These are phyloP conservation scores for Lucifuga dentata DNA, from an alignment of 2,113 vertebrate genomes.

Conservation along the genomic window DNA sequence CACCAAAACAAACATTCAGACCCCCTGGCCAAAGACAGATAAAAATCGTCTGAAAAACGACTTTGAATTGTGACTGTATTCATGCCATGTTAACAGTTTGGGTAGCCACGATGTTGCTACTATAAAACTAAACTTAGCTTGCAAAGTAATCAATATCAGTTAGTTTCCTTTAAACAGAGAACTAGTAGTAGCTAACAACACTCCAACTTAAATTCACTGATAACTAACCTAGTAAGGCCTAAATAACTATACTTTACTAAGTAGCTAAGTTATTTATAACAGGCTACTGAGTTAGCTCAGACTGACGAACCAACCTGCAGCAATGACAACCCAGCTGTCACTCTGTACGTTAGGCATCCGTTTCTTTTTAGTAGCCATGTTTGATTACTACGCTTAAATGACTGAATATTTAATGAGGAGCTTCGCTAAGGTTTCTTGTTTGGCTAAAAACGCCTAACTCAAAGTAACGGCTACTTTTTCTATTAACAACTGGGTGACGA, in stretches of 20 bases:
- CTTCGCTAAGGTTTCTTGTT: neutral
- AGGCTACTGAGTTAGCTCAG: constrained; percentile 31
- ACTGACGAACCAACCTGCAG: constrained; percentile 62
- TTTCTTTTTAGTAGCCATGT: constrained; percentile 82
- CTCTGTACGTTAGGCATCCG: constrained; percentile 55
- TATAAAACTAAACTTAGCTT: no score
- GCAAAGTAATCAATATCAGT: no score
- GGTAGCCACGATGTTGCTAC: neutral
- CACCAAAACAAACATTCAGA: constrained; percentile 14
- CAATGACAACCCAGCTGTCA: constrained; percentile 82
- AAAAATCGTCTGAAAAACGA: no score
- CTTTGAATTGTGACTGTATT: no score
- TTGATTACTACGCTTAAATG: neutral
- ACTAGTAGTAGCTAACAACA: no score
- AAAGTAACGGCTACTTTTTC: neutral
- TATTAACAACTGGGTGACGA: constrained; percentile 12
- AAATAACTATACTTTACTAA: no score
- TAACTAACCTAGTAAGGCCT: no score
- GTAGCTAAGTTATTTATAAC: no score
- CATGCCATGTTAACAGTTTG: neutral
- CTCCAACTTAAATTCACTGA: no score
- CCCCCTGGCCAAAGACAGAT: no score
- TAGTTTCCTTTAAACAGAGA: no score
- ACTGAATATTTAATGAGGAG: neutral
- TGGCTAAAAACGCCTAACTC: neutral